A percentile compares a stretch with the other conserved stretches of the same genome.
Conservation (phyloP, 2,113 vertebrate genomes). For the Tichodroma muraria region DNA sequence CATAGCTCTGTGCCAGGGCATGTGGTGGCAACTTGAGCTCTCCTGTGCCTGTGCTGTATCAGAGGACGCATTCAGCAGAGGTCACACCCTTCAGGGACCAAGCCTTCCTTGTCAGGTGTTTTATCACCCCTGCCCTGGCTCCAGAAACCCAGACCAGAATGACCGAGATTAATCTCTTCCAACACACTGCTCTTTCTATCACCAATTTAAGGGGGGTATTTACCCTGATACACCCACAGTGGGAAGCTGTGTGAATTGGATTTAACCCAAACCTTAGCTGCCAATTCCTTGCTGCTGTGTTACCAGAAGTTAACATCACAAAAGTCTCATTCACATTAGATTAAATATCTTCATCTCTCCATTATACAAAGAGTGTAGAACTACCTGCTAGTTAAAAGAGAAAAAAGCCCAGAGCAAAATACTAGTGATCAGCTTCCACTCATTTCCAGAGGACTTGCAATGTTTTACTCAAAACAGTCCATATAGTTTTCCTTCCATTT, state of each 20-base stretch:
- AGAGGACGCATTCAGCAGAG: background rate
- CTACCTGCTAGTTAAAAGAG: background rate
- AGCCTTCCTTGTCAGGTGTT: background rate
- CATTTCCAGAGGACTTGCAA: background rate
- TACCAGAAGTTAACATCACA: background rate
- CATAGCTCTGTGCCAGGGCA: background rate
- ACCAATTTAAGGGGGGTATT: background rate
- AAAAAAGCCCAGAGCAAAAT: background rate
- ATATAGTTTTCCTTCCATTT: background rate
- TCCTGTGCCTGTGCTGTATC: background rate
- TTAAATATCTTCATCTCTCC: background rate
- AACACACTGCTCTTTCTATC: background rate
- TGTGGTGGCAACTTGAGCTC: fast-evolving
- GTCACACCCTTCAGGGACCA: background rate
- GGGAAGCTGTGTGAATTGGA: fast-evolving
- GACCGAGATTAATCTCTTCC: background rate
- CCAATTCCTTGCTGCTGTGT: background rate
- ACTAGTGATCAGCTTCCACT: background rate
- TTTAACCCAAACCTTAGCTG: background rate
- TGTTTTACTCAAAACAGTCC: background rate
- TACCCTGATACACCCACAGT: background rate
- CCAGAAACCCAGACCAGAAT: background rate
- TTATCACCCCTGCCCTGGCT: background rate
- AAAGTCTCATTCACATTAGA: background rate
- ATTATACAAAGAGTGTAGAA: background rate